Conservation (phyloP, 2,888 invertebrate genomes). For the Mantis religiosa region DNA sequence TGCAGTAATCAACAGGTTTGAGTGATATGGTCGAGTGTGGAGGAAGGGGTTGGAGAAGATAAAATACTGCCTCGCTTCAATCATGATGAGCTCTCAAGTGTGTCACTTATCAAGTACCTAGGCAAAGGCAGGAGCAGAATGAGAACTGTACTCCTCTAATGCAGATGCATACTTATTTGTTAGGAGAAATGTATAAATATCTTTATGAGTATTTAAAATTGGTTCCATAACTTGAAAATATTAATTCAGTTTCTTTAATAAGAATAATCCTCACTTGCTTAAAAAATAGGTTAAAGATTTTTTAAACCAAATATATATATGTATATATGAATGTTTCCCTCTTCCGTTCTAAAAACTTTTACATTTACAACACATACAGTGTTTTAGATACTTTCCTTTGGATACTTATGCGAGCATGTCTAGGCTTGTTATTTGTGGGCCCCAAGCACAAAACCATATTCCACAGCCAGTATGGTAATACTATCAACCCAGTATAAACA, state of each 20-base stretch:
- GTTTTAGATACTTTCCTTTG: neutral
- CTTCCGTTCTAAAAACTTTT: neutral
- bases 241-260: neutral
- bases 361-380: neutral
- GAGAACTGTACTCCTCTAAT: too few relatives aligned
- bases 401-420: neutral
- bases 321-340: neutral
- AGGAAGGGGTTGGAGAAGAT: too few relatives aligned
- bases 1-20: too few relatives aligned
- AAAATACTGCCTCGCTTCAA: too few relatives aligned
- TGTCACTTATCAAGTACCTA: too few relatives aligned
- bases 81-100: too few relatives aligned
- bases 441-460: neutral
- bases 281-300: neutral
- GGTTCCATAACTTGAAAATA: neutral
- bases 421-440: conserved; percentile 1
- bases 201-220: neutral
- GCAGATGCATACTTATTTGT: too few relatives aligned
- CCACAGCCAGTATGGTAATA: neutral
- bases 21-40: too few relatives aligned
- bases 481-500: neutral
- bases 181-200: neutral
- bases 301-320: neutral
- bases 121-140: too few relatives aligned
- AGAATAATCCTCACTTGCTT: neutral